Conservation (phyloP, 2,113 vertebrate genomes). For the Onychorhynchus coronatus region DNA sequence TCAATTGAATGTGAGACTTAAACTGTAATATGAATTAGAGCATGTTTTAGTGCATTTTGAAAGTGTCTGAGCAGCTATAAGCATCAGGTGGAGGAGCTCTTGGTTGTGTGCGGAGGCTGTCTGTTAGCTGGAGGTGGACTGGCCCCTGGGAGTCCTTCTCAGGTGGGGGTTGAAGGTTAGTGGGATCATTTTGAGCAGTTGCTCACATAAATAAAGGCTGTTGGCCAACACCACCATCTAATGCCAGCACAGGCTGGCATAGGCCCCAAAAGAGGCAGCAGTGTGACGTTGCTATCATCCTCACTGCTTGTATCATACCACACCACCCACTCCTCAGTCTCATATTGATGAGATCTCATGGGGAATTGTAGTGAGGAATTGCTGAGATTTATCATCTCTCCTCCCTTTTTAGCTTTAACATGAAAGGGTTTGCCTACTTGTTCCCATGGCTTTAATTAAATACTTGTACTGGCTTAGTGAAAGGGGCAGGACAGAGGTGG, state of each 20-base stretch:
- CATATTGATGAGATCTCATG: not conserved
- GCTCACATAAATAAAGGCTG: not conserved
- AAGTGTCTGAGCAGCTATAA: not conserved
- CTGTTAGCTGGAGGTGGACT: not conserved
- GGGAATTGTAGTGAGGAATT: not conserved
- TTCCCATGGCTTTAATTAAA: not conserved
- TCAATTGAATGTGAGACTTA: not conserved
- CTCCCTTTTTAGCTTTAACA: not conserved
- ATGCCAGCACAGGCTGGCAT: not conserved
- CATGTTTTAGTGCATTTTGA: not conserved
- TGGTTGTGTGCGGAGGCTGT: not conserved
- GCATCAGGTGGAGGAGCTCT: not conserved
- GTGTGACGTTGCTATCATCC: not conserved
- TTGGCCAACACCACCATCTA: not conserved
- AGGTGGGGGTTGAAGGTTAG: not conserved
- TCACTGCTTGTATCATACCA: not conserved
- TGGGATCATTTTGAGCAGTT: not conserved
- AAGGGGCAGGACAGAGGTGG: not conserved
- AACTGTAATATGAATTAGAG: not conserved
- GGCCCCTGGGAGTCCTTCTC: fast-evolving
- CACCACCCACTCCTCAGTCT: not conserved
- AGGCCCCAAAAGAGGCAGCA: not conserved
- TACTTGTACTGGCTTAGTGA: not conserved
- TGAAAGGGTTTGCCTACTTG: not conserved
- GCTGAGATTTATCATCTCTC: not conserved